phyloP scores from a whole-genome alignment of 2,797 vertebrate species.

The Anableps anableps region DNA sequence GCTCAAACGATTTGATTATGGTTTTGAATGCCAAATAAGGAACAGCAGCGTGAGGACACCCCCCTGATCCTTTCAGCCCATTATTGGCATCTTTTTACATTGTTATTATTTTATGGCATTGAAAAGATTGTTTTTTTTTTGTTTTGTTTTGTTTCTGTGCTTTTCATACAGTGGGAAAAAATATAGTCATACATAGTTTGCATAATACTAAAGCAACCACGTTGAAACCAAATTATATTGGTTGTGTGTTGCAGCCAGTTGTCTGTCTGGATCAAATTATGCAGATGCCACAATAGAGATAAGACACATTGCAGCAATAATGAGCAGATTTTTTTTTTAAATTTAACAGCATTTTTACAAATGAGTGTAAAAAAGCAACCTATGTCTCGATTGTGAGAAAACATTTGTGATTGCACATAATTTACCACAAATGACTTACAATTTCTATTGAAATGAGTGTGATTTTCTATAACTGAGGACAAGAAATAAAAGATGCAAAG shows the following conservation, averaged over 20 bases:
- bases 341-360: constrained; percentile 6
- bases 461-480: constrained; percentile 33
- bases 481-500: constrained; percentile 42
- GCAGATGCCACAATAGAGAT: not conserved
- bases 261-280: constrained; percentile 1
- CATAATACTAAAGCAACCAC: not conserved
- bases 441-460: constrained; percentile 50
- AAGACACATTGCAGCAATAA: not conserved
- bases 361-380: constrained; percentile 17
- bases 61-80: not conserved
- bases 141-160: not conserved
- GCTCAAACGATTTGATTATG: constrained; percentile 22
- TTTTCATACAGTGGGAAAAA: not conserved
- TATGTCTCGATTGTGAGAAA: constrained; percentile 29
- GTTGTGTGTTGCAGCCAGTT: not conserved
- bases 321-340: constrained; percentile 10
- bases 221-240: not conserved
- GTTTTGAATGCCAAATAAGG: constrained; percentile 31
- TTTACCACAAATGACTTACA: constrained; percentile 44
- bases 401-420: constrained; percentile 34
- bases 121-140: not conserved
- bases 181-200: not conserved
- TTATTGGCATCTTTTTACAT: not conserved
- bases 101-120: constrained; percentile 10
- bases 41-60: constrained; percentile 7